Evolutionary conservation across 1,140 invertebrate genomes (phyloP).

Genomic region (Euwallacea fornicatus): DNA sequence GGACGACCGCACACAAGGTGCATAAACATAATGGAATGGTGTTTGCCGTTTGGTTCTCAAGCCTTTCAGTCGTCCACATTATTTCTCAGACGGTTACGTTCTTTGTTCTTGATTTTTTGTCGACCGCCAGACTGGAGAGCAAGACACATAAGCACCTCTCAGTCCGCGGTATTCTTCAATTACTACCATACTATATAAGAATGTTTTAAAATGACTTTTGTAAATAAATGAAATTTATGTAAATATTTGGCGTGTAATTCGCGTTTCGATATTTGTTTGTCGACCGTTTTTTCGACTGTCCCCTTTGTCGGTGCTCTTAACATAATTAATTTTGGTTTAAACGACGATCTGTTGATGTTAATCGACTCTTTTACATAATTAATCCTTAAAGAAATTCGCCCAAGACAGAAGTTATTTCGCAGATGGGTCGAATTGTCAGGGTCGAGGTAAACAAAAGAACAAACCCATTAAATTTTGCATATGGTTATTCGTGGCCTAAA

Average conservation of each 20-base stretch:
- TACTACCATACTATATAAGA: constrained; percentile 6
- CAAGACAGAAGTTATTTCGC: not conserved
- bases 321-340: constrained; percentile 21
- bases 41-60: constrained; percentile 16
- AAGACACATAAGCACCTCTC: constrained; percentile 7
- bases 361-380: constrained; percentile 20
- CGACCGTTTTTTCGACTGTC: constrained; percentile 16
- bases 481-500: no score
- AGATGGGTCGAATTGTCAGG: not conserved
- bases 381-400: constrained; percentile 12
- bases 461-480: no score
- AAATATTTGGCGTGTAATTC: constrained; percentile 18
- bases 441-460: not conserved
- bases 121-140: constrained; percentile 7
- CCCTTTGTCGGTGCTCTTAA: constrained; percentile 18
- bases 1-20: constrained; percentile 9
- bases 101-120: constrained; percentile 29
- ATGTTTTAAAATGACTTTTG: constrained; percentile 8
- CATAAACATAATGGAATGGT: constrained; percentile 12
- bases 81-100: constrained; percentile 21
- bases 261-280: constrained; percentile 19
- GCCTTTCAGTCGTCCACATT: constrained; percentile 7
- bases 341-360: constrained; percentile 12
- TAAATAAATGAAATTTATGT: constrained; percentile 16
- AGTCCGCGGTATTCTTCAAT: constrained; percentile 22